Evolutionary conservation across 37 sponge, comb jelly and placozoan genomes (phyloP).

Genomic region (Cliona cf. orientalis): DNA sequence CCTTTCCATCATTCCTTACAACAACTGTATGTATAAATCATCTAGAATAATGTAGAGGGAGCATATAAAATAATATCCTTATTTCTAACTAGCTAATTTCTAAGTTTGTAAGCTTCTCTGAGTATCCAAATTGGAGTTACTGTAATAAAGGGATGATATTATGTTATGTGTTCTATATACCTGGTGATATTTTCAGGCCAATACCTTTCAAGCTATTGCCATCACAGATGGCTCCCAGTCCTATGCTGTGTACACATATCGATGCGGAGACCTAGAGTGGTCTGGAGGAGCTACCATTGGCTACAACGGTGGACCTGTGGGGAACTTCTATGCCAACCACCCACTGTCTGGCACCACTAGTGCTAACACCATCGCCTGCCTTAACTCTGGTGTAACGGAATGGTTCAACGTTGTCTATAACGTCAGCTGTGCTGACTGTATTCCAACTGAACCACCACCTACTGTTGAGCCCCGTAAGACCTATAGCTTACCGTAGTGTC

Average conservation of each 20-base stretch:
- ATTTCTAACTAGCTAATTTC: not conserved
- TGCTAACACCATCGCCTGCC: conserved; percentile 5
- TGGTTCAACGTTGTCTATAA: conserved; percentile 9
- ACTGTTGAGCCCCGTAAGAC: conserved; percentile 3
- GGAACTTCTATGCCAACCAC: conserved; percentile 12
- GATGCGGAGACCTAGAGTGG: conserved; percentile 43
- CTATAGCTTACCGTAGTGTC: too few relatives aligned
- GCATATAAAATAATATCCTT: not conserved
- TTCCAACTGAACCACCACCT: not conserved
- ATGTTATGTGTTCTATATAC: too few relatives aligned
- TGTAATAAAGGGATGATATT: too few relatives aligned
- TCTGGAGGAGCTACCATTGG: conserved; percentile 22
- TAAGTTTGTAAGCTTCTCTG: too few relatives aligned
- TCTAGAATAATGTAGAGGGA: conserved; percentile 18
- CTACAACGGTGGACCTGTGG: conserved; percentile 18
- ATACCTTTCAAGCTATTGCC: conserved; percentile 47
- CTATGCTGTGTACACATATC: conserved; percentile 47
- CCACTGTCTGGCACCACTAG: not conserved
- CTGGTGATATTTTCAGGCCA: not conserved
- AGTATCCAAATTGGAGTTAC: too few relatives aligned
- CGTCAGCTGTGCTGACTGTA: not conserved
- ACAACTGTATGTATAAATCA: too few relatives aligned
- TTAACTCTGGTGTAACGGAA: not conserved
- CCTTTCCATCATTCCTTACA: too few relatives aligned
- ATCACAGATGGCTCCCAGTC: conserved; percentile 32